phyloP scores from a whole-genome alignment of 2,888 invertebrate species.

The Tiphia femorata region DNA sequence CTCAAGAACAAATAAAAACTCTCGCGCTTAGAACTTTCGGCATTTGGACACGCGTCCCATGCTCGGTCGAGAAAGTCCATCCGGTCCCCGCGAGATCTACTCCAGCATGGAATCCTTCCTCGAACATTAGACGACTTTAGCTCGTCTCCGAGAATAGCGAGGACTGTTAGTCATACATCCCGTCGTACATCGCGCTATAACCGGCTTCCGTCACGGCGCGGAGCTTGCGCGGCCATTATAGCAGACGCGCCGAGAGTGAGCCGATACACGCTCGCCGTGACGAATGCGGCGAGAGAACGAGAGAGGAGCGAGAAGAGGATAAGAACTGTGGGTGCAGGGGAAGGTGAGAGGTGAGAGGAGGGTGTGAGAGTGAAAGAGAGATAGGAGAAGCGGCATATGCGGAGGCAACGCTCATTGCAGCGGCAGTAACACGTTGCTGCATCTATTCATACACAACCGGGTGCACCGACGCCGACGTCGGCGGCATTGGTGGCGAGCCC shows the following conservation, averaged over 20 bases:
- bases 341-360: constrained; percentile 6
- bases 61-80: background rate
- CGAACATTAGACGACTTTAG: too few relatives aligned
- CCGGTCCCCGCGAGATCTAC: constrained; percentile 16
- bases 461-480: constrained; percentile 34
- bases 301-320: constrained; percentile 15
- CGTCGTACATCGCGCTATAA: constrained; percentile 63
- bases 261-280: constrained; percentile 26
- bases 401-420: constrained; percentile 40
- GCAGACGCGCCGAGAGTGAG: constrained; percentile 50
- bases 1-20: too few relatives aligned
- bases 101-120: too few relatives aligned
- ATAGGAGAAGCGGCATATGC: constrained; percentile 28
- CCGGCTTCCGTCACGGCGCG: constrained; percentile 54
- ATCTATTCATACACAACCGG: constrained; percentile 51
- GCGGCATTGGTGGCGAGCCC: constrained; percentile 26
- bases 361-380: constrained; percentile 5
- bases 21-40: too few relatives aligned
- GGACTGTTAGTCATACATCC: constrained; percentile 64
- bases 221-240: constrained; percentile 59
- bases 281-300: constrained; percentile 26
- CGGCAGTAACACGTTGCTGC: constrained; percentile 44
- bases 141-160: constrained; percentile 64
- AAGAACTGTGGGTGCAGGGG: constrained; percentile 8
- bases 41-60: too few relatives aligned